A percentile compares a stretch with the other conserved stretches of the same genome.
phyloP scores from a whole-genome alignment of 2,113 vertebrate species.

The Apodemus sylvaticus region DNA sequence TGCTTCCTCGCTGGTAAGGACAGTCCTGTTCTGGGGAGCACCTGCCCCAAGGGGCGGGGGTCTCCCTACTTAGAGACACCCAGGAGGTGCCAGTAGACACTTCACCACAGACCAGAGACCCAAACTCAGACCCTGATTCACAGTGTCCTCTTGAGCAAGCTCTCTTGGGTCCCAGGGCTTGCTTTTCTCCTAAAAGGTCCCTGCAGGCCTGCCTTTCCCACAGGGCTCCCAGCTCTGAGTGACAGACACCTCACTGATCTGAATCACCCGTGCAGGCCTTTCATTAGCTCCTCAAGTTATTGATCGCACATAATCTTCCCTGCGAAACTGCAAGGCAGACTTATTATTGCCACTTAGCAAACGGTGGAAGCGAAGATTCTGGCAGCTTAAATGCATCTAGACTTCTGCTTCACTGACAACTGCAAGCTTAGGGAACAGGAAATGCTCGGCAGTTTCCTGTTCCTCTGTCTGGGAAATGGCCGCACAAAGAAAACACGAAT shows the following conservation, averaged over 20 bases:
- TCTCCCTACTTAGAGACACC: neutral
- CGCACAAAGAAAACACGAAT: neutral
- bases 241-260: neutral
- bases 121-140: neutral
- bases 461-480: neutral
- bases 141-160: neutral
- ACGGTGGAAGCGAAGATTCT: neutral
- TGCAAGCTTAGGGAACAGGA: neutral
- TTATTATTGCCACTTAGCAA: neutral
- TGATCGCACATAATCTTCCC: neutral
- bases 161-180: fast-evolving
- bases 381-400: neutral
- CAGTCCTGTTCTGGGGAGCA: neutral
- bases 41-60: neutral
- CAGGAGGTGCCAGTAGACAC: neutral
- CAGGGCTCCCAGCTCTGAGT: fast-evolving
- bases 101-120: fast-evolving
- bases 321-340: neutral
- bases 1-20: slow-evolving; percentile 94
- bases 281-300: too few species aligned
- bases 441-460: neutral
- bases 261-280: fast-evolving
- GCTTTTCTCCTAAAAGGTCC: neutral
- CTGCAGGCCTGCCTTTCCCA: neutral
- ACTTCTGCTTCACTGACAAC: neutral